A percentile compares a stretch with the other conserved stretches of the same genome.
These are phyloP conservation scores for Chromis chromis DNA, from an alignment of 2,797 vertebrate genomes.

Conservation along the genomic window DNA sequence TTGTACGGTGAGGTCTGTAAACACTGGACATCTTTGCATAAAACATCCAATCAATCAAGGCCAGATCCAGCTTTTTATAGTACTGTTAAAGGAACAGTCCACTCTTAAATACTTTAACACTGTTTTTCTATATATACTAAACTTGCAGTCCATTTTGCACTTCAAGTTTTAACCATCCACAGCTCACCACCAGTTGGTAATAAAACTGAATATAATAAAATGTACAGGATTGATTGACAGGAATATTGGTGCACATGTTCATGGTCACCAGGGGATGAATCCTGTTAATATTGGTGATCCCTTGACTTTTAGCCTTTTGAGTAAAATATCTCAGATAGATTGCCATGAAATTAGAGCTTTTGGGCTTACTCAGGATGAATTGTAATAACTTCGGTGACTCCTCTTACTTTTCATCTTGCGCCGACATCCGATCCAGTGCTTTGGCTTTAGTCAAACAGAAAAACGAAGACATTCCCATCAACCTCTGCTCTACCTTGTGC, in stretches of 20 bases:
- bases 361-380: neutral
- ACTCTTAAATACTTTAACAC: slow-evolving; percentile 36
- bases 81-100: slow-evolving; percentile 22
- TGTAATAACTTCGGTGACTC: neutral
- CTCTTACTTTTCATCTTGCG: neutral
- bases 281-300: neutral
- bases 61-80: slow-evolving; percentile 19
- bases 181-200: neutral
- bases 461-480: neutral
- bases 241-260: neutral
- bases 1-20: slow-evolving; percentile 5
- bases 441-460: neutral
- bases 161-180: neutral
- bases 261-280: neutral
- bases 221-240: neutral
- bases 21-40: slow-evolving; percentile 22
- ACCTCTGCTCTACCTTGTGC: neutral
- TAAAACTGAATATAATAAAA: neutral
- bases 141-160: neutral
- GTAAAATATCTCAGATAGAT: neutral
- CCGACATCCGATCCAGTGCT: neutral
- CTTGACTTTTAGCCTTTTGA: neutral
- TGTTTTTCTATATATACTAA: neutral
- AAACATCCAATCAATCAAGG: slow-evolving; percentile 3
- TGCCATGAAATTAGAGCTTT: neutral